A percentile compares a stretch with the other conserved stretches of the same genome.
Evolutionary conservation across 2,797 vertebrate genomes (phyloP).

Genomic region (Catharus ustulatus): DNA sequence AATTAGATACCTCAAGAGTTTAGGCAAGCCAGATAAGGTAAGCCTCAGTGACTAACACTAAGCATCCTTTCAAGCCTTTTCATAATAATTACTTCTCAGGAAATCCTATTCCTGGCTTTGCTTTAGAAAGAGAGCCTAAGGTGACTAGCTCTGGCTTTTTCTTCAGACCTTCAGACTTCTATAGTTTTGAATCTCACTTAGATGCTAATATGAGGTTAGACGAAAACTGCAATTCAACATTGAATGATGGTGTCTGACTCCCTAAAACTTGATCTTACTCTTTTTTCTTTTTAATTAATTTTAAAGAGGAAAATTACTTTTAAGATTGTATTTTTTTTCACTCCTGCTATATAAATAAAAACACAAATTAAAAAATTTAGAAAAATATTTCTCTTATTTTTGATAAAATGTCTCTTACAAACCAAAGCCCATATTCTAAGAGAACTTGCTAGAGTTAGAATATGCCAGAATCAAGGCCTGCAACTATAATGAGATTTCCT

Average conservation of each 20-base stretch:
- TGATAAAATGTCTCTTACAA: not conserved
- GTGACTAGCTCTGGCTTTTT: not conserved
- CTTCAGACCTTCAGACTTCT: not conserved
- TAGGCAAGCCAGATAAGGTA: not conserved
- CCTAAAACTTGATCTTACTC: not conserved
- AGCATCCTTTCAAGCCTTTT: not conserved
- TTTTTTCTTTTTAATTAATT: not conserved
- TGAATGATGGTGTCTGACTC: not conserved
- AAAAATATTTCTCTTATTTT: not conserved
- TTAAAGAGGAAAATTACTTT: not conserved
- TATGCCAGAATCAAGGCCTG: not conserved
- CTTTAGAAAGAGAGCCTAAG: not conserved
- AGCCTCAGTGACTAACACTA: not conserved
- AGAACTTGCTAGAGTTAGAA: not conserved
- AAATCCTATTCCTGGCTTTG: not conserved
- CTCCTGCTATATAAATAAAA: not conserved
- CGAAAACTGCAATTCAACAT: not conserved
- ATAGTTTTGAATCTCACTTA: not conserved
- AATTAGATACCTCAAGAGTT: not conserved
- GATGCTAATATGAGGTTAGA: not conserved
- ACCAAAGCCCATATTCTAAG: not conserved
- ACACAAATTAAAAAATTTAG: not conserved
- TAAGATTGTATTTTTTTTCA: not conserved
- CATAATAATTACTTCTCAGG: not conserved
- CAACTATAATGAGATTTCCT: not conserved